Base-by-base conservation (phyloP, 1,140 invertebrate genomes). In the Trichoplusia ni region DNA sequence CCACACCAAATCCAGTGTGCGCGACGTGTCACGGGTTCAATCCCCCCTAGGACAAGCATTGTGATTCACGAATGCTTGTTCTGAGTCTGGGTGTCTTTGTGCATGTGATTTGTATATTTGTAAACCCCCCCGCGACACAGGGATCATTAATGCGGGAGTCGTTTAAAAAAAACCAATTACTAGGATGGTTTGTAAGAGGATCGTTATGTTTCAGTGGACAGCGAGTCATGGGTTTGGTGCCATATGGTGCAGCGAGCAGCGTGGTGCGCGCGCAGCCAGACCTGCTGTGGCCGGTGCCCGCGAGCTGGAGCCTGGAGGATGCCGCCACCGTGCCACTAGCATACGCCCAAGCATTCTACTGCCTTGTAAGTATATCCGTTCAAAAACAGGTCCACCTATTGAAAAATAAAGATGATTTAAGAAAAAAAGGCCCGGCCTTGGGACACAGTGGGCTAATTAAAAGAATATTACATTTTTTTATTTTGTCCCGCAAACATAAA, bases 271-370 rank as follows among this genome's bases (percentile, higher is more conserved):
- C 91, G 1, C 91, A 94, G 72, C 79, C 81, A 1, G 71, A 86
- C 4, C 91, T 95, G 7, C 35, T 92, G 5, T 97, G 95, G 95
- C 73, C 92, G 0, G 89, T 97, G 11, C 96, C 96, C 1, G 89
- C 93, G 0, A 62, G 89, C 9, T 96, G 95, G 95, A 92, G 87
- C 0, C 73, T 97, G 6, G 93, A 94, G 72, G 94, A 97, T 19
- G 96, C 95, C 9, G 94, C 95, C 0, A 95, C 95, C 0, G 92
- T 97, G 2, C 96, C 96, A 5, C 42, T 77, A 4, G 69, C 80
- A 0, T 85, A 85, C 38, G 61, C 46, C 4, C 64, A 72, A 6
- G 81, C 80, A 1, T 77, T 77, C 31, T 82, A 93, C 92, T 47
- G 94, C 92, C 8, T 96, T 11, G 73, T 81, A 54, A 71, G 71